Conservation (phyloP, 2,113 vertebrate genomes). For the Siphamia tubifer region DNA sequence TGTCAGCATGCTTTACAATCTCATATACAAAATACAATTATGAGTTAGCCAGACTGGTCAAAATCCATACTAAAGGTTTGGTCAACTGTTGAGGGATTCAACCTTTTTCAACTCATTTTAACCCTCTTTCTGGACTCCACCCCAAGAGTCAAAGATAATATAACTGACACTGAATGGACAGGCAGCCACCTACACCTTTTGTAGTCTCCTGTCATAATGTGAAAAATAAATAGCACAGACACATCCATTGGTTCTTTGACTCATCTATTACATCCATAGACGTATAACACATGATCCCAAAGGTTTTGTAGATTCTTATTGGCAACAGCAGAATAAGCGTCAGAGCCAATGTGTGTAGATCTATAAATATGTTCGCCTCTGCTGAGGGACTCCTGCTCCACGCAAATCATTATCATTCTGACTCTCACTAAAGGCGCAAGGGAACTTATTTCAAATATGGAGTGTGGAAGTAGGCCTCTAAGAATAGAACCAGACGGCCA, state of each 20-base stretch:
- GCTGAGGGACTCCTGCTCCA: conserved; percentile 55
- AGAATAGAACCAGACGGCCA: conserved; percentile 72
- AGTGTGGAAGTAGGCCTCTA: conserved; percentile 62
- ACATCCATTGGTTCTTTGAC: conserved; percentile 17
- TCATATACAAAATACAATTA: too few species aligned
- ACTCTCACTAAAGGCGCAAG: conserved; percentile 30
- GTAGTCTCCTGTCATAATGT: background rate
- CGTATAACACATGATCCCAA: conserved; percentile 10
- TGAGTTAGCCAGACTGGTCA: too few species aligned
- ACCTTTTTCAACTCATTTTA: background rate
- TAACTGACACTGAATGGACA: background rate
- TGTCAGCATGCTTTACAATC: too few species aligned
- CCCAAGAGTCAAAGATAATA: conserved; percentile 1
- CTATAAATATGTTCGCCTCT: conserved; percentile 63
- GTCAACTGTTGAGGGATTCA: background rate
- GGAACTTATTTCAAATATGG: conserved; percentile 67
- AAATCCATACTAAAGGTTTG: too few species aligned
- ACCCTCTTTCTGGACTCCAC: background rate
- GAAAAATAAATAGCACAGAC: conserved; percentile 9
- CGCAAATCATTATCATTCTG: conserved; percentile 30
- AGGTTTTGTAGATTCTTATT: conserved; percentile 23
- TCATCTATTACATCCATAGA: conserved; percentile 29
- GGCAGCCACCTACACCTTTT: background rate
- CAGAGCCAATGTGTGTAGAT: conserved; percentile 47
- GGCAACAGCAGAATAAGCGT: conserved; percentile 15